These are phyloP conservation scores for Netelia fuscicornis DNA, from an alignment of 2,888 invertebrate species.

Conservation along the genomic window DNA sequence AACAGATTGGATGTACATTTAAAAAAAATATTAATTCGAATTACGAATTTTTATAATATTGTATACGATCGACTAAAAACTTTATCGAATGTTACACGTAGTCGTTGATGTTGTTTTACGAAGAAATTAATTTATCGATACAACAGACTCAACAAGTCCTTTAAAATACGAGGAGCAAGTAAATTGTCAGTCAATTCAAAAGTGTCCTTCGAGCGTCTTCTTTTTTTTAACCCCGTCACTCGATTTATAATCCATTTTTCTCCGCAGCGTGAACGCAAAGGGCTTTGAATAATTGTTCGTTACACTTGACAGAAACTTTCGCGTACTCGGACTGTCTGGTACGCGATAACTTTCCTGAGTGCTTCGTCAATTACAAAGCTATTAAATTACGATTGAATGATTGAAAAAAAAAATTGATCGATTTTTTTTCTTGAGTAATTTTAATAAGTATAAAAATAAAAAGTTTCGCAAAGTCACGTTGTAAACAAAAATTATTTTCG, in stretches of 20 bases:
- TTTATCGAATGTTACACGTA: not conserved
- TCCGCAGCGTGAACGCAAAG: not conserved
- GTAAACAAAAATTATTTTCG: not conserved
- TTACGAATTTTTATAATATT: not conserved
- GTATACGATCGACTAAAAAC: not conserved
- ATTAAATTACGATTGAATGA: slow-evolving; percentile 41
- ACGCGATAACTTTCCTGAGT: slow-evolving; percentile 19
- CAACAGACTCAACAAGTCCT: not conserved
- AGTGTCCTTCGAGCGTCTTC: slow-evolving; percentile 5
- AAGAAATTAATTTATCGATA: not conserved
- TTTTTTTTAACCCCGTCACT: slow-evolving; percentile 30
- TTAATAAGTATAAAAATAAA: not conserved
- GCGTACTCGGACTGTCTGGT: not conserved
- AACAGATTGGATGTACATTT: no score
- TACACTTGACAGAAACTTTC: slow-evolving; percentile 21
- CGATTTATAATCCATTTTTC: slow-evolving; percentile 35
- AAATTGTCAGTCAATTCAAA: not conserved
- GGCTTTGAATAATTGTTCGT: slow-evolving; percentile 41
- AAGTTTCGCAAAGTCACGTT: not conserved
- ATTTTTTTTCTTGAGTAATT: not conserved
- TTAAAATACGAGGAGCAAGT: not conserved
- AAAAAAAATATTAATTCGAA: no score
- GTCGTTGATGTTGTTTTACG: not conserved
- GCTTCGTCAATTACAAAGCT: slow-evolving; percentile 32
- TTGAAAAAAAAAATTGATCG: slow-evolving; percentile 1